phyloP scores from a whole-genome alignment of 2,797 vertebrate species.

The Tragopan temminckii region DNA sequence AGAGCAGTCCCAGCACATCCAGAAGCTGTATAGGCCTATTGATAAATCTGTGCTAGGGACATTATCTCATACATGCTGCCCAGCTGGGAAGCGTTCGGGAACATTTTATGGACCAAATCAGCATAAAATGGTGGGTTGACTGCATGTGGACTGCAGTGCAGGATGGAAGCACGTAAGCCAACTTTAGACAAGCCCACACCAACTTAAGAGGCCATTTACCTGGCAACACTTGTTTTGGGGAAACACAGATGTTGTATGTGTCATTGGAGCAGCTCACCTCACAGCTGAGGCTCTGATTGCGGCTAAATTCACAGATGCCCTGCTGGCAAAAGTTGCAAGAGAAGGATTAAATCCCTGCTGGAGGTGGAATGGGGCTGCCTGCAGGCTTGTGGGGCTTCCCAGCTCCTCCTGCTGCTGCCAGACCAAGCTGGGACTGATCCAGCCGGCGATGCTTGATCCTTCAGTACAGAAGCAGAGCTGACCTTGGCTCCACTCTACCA shows the following conservation, averaged over 20 bases:
- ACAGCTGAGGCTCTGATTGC: background rate
- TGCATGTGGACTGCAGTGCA: conserved; percentile 1
- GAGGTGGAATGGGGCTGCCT: background rate
- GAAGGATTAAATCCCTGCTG: background rate
- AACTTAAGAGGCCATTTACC: background rate
- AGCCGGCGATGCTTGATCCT: background rate
- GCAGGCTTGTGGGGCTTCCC: background rate
- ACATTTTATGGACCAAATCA: background rate
- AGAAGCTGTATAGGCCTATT: background rate
- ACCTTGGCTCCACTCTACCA: background rate
- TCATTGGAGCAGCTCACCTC: background rate
- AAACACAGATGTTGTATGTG: background rate
- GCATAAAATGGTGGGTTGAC: background rate
- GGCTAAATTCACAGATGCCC: background rate
- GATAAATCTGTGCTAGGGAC: background rate
- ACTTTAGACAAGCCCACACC: background rate
- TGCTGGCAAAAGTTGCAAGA: background rate
- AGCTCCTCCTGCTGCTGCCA: background rate
- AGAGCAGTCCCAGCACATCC: background rate
- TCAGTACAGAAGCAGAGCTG: background rate
- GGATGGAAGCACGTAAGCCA: background rate
- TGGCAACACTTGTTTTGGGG: background rate
- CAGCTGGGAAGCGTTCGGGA: conserved; percentile 26
- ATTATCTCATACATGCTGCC: background rate
- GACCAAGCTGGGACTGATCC: background rate